Conservation (phyloP, 2,113 vertebrate genomes). For the Erpornis zantholeuca region DNA sequence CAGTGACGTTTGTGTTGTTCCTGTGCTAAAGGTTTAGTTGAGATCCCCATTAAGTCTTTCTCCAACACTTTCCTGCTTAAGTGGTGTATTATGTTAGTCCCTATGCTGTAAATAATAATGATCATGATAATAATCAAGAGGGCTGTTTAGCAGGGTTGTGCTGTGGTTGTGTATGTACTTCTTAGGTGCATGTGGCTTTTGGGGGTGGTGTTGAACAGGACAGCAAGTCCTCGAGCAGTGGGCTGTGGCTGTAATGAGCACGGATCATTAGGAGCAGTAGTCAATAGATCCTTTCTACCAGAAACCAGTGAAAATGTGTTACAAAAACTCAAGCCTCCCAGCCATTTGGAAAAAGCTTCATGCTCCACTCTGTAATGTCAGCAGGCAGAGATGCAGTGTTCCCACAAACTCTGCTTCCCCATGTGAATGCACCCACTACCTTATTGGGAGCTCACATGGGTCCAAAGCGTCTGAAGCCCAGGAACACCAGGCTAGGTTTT, state of each 20-base stretch:
- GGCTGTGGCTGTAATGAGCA: background rate
- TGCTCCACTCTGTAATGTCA: background rate
- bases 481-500: background rate
- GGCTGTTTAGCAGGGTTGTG: background rate
- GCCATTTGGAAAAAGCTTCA: background rate
- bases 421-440: background rate
- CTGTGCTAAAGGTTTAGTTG: background rate
- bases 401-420: background rate
- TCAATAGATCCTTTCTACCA: conserved; percentile 17
- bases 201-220: background rate
- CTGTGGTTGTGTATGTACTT: background rate
- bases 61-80: background rate
- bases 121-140: background rate
- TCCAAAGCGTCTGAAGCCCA: background rate
- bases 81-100: background rate
- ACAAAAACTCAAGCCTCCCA: background rate
- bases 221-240: conserved; percentile 3
- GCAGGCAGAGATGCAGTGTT: background rate
- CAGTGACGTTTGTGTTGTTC: background rate
- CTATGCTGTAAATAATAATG: background rate
- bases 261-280: background rate
- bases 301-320: background rate
- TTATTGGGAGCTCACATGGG: background rate
- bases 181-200: background rate
- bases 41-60: background rate